Percentiles rank a stretch among this genome's conserved stretches.
Conservation (phyloP, 37 sponge, comb jelly and placozoan species). For the Halichondria panicea region DNA sequence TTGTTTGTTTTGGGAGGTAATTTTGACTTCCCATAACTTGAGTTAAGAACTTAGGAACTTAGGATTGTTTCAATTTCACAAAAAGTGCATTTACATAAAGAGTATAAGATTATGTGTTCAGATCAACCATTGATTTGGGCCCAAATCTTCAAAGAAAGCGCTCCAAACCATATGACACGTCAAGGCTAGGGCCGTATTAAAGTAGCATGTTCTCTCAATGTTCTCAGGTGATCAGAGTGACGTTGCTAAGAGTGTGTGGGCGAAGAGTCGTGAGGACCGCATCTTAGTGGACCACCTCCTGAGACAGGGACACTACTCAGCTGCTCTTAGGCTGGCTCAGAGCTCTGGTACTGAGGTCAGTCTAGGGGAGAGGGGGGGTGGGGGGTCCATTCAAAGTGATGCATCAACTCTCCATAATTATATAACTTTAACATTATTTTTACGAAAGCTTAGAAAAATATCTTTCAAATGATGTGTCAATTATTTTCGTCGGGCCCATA, state of each 20-base stretch:
- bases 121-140: not conserved
- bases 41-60: too few relatives aligned
- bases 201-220: not conserved
- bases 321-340: constrained; percentile 69
- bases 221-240: constrained; percentile 62
- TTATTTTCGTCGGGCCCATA: not conserved
- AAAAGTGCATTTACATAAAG: not conserved
- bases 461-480: not conserved
- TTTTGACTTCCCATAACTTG: too few relatives aligned
- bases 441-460: not conserved
- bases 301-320: constrained; percentile 77
- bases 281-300: constrained; percentile 94
- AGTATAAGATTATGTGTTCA: not conserved
- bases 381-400: not conserved
- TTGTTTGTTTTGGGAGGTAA: too few relatives aligned
- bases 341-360: constrained; percentile 73
- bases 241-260: constrained; percentile 69
- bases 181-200: not conserved
- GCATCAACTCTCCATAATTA: not conserved
- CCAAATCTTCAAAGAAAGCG: not conserved
- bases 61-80: too few relatives aligned
- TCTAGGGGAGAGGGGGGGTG: not conserved
- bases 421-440: not conserved
- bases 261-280: constrained; percentile 68
- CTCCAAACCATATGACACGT: not conserved